Evolutionary conservation across 2,888 invertebrate genomes (phyloP).

Genomic region (Xylota segnis): DNA sequence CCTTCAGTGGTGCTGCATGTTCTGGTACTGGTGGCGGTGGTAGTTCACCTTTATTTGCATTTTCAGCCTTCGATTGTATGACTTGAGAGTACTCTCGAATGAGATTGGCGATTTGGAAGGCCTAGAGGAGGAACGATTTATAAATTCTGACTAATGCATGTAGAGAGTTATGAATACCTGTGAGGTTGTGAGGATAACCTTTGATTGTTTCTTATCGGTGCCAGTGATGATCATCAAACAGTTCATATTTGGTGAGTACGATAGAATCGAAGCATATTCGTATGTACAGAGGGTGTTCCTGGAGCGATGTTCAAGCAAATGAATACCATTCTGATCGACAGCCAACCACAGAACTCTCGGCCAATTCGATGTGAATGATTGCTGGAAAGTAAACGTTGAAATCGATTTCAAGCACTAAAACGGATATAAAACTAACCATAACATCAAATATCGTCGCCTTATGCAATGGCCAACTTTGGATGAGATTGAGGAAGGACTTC

Average conservation of each 20-base stretch:
- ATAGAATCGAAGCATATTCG: constrained; percentile 94
- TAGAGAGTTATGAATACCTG: constrained; percentile 86
- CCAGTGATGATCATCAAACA: constrained; percentile 97
- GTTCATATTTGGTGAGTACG: constrained; percentile 96
- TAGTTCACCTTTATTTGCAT: constrained; percentile 74
- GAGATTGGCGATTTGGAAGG: constrained; percentile 96
- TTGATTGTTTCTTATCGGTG: constrained; percentile 95
- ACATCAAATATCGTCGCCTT: constrained; percentile 97
- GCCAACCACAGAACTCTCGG: constrained; percentile 96
- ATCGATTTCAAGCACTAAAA: not conserved
- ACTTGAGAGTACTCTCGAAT: constrained; percentile 95
- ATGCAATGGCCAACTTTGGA: constrained; percentile 97
- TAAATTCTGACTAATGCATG: not conserved
- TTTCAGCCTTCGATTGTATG: constrained; percentile 82
- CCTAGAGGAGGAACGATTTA: constrained; percentile 85
- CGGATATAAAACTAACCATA: constrained; percentile 87
- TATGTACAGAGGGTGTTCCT: constrained; percentile 95
- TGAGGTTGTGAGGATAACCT: constrained; percentile 96
- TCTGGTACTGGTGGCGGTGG: constrained; percentile 77
- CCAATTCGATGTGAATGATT: constrained; percentile 98
- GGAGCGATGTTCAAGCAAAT: constrained; percentile 94
- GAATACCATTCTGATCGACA: constrained; percentile 96
- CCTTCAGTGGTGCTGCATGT: constrained; percentile 70
- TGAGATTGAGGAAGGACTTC: constrained; percentile 95
- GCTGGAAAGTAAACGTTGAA: constrained; percentile 85